Evolutionary conservation across 2,888 invertebrate genomes (phyloP).

Genomic region (Iselma pallidipennis): DNA sequence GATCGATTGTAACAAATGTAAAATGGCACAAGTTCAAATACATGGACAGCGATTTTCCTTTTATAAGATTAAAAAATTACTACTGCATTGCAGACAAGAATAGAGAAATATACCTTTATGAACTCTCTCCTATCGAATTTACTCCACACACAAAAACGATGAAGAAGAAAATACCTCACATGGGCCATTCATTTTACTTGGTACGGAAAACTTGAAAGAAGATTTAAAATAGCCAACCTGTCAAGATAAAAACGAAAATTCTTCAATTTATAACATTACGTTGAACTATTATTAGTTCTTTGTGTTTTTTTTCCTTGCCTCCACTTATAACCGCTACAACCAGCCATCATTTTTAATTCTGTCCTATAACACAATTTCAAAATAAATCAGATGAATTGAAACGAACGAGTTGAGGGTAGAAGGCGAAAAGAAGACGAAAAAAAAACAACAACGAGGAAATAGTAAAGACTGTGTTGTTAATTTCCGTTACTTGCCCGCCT

Average conservation of each 20-base stretch:
- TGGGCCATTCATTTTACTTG: background rate
- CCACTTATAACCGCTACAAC: background rate
- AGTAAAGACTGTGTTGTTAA: constrained; percentile 40
- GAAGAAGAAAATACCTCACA: background rate
- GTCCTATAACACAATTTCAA: background rate
- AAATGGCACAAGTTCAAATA: constrained; percentile 37
- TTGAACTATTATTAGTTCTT: background rate
- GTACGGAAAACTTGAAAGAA: background rate
- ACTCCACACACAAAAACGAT: background rate
- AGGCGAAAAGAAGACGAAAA: too few species aligned
- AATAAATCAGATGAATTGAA: background rate
- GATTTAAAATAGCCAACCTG: background rate
- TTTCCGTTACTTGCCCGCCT: constrained; percentile 39
- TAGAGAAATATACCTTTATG: constrained; percentile 5
- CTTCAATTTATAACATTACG: too few species aligned
- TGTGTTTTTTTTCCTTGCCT: background rate
- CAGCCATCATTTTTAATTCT: background rate
- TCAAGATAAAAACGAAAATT: background rate
- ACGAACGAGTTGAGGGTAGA: too few species aligned
- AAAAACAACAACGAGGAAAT: constrained; percentile 39
- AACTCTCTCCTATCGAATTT: too few species aligned
- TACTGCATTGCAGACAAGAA: constrained; percentile 32
- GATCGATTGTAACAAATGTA: constrained; percentile 28
- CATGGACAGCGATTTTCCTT: constrained; percentile 10
- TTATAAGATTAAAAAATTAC: constrained; percentile 29